These are phyloP conservation scores for Hemichromis elongatus DNA, from an alignment of 2,113 vertebrate species.

Conservation along the genomic window DNA sequence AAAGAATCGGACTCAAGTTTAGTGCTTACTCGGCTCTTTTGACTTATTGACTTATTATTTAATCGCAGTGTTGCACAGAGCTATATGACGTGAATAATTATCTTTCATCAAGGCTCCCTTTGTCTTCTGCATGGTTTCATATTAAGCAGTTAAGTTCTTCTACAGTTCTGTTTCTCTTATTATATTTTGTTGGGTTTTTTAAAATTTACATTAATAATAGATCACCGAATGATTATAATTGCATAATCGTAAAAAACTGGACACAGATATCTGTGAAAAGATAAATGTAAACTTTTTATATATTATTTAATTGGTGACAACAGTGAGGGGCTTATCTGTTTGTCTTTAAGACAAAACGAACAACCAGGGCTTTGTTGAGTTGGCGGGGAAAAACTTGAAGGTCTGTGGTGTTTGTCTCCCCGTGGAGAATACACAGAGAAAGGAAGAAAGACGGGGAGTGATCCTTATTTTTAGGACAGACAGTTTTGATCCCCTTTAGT, in stretches of 20 bases:
- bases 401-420: conserved; percentile 13
- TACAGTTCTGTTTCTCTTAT: not conserved
- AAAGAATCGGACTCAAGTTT: not conserved
- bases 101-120: not conserved
- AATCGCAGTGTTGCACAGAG: conserved; percentile 11
- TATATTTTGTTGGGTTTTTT: not conserved
- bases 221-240: not conserved
- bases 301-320: not conserved
- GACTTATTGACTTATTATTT: conserved; percentile 21
- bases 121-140: conserved; percentile 2
- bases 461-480: conserved; percentile 53
- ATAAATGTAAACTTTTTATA: not conserved
- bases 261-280: not conserved
- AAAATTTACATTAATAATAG: not conserved
- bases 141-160: not conserved
- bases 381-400: not conserved
- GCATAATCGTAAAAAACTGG: not conserved
- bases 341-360: not conserved
- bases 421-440: not conserved
- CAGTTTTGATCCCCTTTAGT: conserved; percentile 31
- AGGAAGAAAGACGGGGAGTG: not conserved
- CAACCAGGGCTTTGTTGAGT: not conserved
- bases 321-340: not conserved
- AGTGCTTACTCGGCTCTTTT: conserved; percentile 17
- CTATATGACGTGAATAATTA: not conserved